phyloP scores from a whole-genome alignment of 2,113 vertebrate genomes.

The Nettapus auritus region DNA sequence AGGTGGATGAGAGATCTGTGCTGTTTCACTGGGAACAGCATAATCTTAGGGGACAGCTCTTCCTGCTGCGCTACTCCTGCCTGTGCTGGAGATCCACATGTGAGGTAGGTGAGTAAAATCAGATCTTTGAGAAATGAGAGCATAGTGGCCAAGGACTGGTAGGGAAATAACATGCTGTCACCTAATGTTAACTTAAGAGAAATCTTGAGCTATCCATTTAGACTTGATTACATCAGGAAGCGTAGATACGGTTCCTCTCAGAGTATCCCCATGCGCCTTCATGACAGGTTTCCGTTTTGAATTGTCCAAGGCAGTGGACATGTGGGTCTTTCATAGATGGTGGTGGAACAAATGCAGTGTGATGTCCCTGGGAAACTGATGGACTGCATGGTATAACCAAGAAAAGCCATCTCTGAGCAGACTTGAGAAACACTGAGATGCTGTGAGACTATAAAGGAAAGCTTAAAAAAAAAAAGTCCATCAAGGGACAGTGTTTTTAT shows the following conservation, averaged over 20 bases:
- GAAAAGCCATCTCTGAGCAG: background rate
- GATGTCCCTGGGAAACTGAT: background rate
- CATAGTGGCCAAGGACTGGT: background rate
- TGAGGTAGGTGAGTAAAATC: background rate
- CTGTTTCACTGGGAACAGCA: background rate
- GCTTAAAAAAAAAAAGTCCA: no score
- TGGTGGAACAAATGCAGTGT: background rate
- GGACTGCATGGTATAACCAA: background rate
- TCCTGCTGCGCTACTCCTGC: background rate
- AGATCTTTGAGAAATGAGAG: background rate
- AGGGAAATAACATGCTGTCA: background rate
- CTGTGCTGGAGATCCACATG: background rate
- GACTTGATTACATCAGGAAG: background rate
- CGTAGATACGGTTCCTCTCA: background rate
- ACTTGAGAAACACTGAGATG: background rate
- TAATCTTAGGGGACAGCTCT: background rate
- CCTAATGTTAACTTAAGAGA: background rate
- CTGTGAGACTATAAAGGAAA: background rate
- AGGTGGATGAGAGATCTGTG: background rate
- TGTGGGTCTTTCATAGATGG: background rate
- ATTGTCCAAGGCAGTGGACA: background rate
- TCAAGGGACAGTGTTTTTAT: background rate
- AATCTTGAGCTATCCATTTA: background rate
- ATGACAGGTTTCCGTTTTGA: background rate
- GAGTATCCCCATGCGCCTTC: fast-evolving